These are phyloP conservation scores for Mycetomoellerius zeteki DNA, from an alignment of 1,140 invertebrate genomes.

Conservation along the genomic window DNA sequence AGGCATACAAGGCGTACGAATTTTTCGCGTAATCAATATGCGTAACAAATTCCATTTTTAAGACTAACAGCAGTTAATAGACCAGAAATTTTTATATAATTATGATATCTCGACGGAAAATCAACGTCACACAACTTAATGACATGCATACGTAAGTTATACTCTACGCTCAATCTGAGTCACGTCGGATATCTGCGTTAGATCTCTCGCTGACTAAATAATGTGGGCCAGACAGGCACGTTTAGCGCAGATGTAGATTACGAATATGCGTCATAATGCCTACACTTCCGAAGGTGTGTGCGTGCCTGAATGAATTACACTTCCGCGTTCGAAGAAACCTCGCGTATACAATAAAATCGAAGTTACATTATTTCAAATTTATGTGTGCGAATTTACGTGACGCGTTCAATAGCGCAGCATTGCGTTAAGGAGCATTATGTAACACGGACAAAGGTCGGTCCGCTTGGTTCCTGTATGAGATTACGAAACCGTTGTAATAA, in stretches of 20 bases:
- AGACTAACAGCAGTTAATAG: neutral
- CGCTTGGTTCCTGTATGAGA: conserved; percentile 12
- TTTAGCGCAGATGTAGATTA: conserved; percentile 29
- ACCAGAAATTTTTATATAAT: neutral
- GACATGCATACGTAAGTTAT: conserved; percentile 2
- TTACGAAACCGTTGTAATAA: conserved; percentile 46
- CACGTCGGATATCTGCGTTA: conserved; percentile 20
- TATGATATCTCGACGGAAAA: neutral
- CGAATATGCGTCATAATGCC: conserved; percentile 33
- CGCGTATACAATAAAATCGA: conserved; percentile 5
- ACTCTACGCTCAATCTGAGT: neutral
- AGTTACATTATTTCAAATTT: conserved; percentile 39
- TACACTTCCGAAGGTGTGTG: conserved; percentile 42
- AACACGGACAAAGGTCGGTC: conserved; percentile 13
- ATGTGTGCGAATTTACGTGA: conserved; percentile 29
- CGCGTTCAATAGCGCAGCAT: conserved; percentile 12
- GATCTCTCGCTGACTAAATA: conserved; percentile 46
- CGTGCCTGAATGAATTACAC: conserved; percentile 38
- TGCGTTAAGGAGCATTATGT: conserved; percentile 26
- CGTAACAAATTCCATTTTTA: conserved; percentile 29
- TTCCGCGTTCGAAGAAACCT: conserved; percentile 48
- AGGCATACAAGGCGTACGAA: neutral
- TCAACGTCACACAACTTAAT: conserved; percentile 1
- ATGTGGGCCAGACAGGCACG: conserved; percentile 34
- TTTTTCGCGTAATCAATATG: neutral